Conservation (phyloP, 2,113 vertebrate species). For the zebrafish (Danio rerio) region GRCz12tu NC_133191.1:33763501-33764000, state of each 20-base stretch:
- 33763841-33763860: not conserved
- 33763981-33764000: no score
- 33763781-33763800: not conserved
- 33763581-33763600: not conserved
- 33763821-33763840: not conserved
- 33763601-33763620: not conserved
- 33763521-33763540: conserved; percentile 1
- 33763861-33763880: not conserved
- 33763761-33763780: not conserved
- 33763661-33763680: not conserved
- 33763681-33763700: not conserved
- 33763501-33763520: conserved; percentile 1
- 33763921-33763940: no score
- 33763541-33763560: conserved; percentile 41
- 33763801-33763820: not conserved
- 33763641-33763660: not conserved
- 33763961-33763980: not conserved
- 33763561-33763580: not conserved
- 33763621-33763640: not conserved
- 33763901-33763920: not conserved
- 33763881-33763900: not conserved
- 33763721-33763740: not conserved
- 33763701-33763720: not conserved
- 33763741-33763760: not conserved
- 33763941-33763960: not conserved